Conservation (phyloP, 2,888 invertebrate species). For the Plagiodera versicolora region DNA sequence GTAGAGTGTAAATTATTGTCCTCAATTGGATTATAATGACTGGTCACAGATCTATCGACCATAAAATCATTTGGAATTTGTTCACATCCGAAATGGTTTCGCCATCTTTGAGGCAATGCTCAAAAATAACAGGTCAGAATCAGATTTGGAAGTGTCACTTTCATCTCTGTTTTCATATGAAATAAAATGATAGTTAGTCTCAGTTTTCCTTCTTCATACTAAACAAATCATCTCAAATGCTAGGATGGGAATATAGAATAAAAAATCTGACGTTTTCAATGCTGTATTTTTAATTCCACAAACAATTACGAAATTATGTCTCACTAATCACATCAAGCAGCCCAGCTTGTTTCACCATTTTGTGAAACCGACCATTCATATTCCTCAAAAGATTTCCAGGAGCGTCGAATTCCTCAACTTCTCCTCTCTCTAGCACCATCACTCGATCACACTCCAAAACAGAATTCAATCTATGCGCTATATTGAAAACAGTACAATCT, state of each 20-base stretch:
- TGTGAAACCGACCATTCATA: conserved; percentile 63
- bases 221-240: too few relatives aligned
- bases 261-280: too few relatives aligned
- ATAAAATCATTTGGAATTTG: background rate
- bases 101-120: too few relatives aligned
- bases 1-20: background rate
- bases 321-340: background rate
- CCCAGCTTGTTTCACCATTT: conserved; percentile 70
- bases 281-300: too few relatives aligned
- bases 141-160: too few relatives aligned
- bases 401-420: conserved; percentile 41
- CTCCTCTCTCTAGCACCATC: conserved; percentile 58
- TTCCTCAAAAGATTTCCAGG: conserved; percentile 58
- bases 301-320: too few relatives aligned
- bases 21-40: background rate
- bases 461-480: conserved; percentile 52
- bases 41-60: background rate
- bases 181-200: too few relatives aligned
- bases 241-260: too few relatives aligned
- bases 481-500: conserved; percentile 60
- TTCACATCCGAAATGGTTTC: background rate
- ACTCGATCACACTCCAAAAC: conserved; percentile 58
- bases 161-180: too few relatives aligned
- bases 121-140: too few relatives aligned
- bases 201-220: too few relatives aligned